phyloP scores from a whole-genome alignment of 2,113 vertebrate species.

The Microcebus griseorufus region DNA sequence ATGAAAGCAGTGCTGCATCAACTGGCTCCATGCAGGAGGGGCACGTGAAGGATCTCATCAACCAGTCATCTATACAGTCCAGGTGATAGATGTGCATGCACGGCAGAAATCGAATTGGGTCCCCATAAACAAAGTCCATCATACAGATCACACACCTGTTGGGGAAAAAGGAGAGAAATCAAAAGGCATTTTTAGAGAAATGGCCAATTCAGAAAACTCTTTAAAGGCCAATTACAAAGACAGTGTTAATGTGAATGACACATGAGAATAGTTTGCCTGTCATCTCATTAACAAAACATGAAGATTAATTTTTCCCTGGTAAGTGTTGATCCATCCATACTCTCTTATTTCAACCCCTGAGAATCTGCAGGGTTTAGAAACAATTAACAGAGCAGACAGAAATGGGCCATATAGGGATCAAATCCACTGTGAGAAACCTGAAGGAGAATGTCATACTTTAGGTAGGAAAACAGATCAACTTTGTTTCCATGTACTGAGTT shows the following conservation, averaged over 20 bases:
- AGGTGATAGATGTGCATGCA: conserved; percentile 99
- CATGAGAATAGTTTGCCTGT: not conserved
- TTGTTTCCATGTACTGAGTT: not conserved
- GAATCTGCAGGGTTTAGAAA: not conserved
- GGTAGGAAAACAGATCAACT: conserved; percentile 18
- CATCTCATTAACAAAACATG: not conserved
- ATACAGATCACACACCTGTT: conserved; percentile 98
- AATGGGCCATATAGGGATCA: not conserved
- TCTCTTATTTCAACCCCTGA: not conserved
- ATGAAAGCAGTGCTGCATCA: conserved; percentile 94
- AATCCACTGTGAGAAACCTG: not conserved
- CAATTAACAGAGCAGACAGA: conserved; percentile 10
- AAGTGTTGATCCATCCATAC: not conserved
- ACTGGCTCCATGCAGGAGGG: conserved; percentile 99
- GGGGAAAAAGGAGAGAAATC: not conserved
- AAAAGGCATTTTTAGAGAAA: conserved; percentile 15
- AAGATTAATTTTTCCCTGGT: not conserved
- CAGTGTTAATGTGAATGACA: not conserved
- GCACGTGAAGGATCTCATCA: conserved; percentile 99
- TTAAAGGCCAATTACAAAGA: conserved; percentile 35
- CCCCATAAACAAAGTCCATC: conserved; percentile 99
- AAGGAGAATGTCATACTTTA: conserved; percentile 13
- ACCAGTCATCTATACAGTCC: conserved; percentile 99
- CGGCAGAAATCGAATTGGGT: conserved; percentile 98
- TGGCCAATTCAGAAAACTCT: not conserved